These are phyloP conservation scores for Leptinotarsa rubiginosa DNA, from an alignment of 2,888 invertebrate genomes.

Conservation along the genomic window DNA sequence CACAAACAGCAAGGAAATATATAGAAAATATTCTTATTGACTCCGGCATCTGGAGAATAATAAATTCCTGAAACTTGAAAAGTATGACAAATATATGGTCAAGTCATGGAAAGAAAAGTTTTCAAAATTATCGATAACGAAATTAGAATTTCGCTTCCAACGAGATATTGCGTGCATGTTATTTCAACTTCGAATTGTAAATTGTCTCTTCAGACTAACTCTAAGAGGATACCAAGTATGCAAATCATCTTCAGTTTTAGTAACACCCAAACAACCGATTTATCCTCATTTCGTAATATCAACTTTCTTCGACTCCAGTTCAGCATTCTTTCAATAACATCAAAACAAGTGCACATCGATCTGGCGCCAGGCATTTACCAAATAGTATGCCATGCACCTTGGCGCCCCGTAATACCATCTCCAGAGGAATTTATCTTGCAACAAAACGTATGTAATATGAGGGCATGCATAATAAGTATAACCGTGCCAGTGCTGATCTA, in stretches of 20 bases:
- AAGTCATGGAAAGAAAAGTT: too few species aligned
- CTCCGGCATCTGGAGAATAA: too few species aligned
- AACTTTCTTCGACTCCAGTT: not conserved
- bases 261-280: not conserved
- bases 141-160: too few species aligned
- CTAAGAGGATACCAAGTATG: too few species aligned
- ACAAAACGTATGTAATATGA: conserved; percentile 36
- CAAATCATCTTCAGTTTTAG: not conserved
- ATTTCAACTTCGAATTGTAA: too few species aligned
- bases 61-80: too few species aligned
- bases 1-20: too few species aligned
- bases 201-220: not conserved
- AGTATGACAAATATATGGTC: too few species aligned
- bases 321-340: conserved; percentile 9
- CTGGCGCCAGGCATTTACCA: conserved; percentile 7
- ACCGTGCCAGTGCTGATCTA: not conserved
- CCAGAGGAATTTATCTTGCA: conserved; percentile 36
- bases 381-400: not conserved
- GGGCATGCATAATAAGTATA: conserved; percentile 28
- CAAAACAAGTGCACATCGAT: conserved; percentile 13
- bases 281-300: not conserved
- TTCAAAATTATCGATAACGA: too few species aligned
- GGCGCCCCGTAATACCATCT: conserved; percentile 30
- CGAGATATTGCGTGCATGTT: too few species aligned
- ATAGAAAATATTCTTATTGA: too few species aligned